Evolutionary conservation across 2,797 vertebrate species (phyloP).

Genomic region (Phataginus tricuspis): DNA sequence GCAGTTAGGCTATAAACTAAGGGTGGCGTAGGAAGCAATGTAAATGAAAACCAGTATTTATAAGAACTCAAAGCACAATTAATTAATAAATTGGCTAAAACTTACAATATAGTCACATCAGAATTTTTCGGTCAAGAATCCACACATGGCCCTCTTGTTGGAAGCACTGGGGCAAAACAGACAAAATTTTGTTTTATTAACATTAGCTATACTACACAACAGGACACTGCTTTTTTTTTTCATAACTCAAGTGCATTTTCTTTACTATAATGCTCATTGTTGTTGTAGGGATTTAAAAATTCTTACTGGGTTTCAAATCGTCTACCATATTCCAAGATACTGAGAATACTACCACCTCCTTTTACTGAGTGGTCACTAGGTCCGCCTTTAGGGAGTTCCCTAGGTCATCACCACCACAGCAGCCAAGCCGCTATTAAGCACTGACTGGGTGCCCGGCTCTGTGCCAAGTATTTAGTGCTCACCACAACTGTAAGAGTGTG

Average conservation of each 20-base stretch:
- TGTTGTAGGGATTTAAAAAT: not conserved
- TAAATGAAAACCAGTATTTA: not conserved
- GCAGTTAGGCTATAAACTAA: not conserved
- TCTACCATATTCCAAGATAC: not conserved
- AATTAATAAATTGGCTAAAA: not conserved
- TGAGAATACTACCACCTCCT: not conserved
- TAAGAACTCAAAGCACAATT: not conserved
- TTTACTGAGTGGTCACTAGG: not conserved
- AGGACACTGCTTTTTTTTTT: not conserved
- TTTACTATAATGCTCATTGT: not conserved
- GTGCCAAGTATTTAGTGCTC: not conserved
- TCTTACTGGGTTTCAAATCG: not conserved
- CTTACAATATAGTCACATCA: not conserved
- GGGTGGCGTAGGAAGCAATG: not conserved
- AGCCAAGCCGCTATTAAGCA: not conserved
- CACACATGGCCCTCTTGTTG: not conserved
- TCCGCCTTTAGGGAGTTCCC: not conserved
- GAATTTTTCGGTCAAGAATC: not conserved
- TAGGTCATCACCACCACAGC: not conserved
- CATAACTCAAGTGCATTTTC: not conserved
- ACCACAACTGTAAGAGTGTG: not conserved
- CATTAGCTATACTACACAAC: not conserved
- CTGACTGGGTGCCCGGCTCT: not conserved
- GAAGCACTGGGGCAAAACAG: not conserved
- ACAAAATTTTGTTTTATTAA: not conserved